Evolutionary conservation across 92 coral and sea anemone species (phyloP).

Genomic region (Epizoanthus scotinus): DNA sequence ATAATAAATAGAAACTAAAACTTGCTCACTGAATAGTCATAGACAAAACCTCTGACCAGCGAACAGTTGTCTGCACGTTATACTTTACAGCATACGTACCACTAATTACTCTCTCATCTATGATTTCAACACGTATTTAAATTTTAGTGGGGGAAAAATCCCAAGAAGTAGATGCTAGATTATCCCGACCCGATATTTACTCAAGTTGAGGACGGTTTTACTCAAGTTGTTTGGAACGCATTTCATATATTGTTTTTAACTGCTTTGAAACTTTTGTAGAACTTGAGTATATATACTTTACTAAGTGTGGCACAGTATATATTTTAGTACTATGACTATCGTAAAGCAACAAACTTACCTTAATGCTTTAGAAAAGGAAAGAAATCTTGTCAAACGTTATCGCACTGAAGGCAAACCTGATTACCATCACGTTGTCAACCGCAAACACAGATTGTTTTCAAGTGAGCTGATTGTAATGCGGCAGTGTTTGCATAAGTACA

Average conservation of each 20-base stretch:
- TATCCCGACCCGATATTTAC: not conserved
- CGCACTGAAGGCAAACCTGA: not conserved
- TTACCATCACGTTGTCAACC: not conserved
- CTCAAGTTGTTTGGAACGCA: not conserved
- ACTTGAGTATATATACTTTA: too few species aligned
- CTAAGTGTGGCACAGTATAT: too few species aligned
- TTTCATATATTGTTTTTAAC: not conserved
- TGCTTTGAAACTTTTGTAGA: not conserved
- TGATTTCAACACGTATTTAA: too few species aligned
- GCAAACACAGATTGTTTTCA: not conserved
- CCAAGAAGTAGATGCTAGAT: too few species aligned
- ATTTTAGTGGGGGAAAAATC: too few species aligned
- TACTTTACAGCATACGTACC: too few species aligned
- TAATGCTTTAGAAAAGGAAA: not conserved
- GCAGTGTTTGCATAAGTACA: not conserved
- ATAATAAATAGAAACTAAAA: too few species aligned
- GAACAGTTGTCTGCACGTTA: too few species aligned
- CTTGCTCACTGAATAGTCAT: too few species aligned
- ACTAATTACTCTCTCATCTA: too few species aligned
- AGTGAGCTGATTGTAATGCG: not conserved
- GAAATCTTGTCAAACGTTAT: not conserved
- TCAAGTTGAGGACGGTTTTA: not conserved
- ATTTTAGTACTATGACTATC: too few species aligned
- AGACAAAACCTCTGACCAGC: too few species aligned
- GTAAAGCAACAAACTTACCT: not conserved